These are phyloP conservation scores for Meriones psammophilus DNA, from an alignment of 2,797 vertebrate genomes.

Conservation along the genomic window DNA sequence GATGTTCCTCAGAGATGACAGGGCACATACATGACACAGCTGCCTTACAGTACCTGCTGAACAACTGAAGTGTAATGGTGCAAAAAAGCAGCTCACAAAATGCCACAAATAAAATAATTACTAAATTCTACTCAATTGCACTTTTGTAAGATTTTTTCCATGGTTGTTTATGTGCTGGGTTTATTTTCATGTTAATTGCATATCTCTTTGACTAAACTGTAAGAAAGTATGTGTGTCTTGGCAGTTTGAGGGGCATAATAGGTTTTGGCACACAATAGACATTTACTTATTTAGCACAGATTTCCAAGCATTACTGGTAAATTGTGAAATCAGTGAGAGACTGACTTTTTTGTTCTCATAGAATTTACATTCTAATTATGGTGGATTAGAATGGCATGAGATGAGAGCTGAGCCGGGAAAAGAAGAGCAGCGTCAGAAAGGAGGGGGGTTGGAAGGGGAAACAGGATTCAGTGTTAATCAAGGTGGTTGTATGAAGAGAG, in stretches of 20 bases:
- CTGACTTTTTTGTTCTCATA: neutral
- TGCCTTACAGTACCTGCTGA: neutral
- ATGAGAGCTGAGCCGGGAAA: neutral
- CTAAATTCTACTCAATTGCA: neutral
- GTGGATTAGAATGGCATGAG: neutral
- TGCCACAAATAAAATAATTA: neutral
- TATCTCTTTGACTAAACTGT: neutral
- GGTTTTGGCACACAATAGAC: neutral
- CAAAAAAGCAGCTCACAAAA: neutral
- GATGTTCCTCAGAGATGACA: neutral
- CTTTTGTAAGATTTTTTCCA: neutral
- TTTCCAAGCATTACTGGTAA: constrained; percentile 9
- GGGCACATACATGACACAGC: neutral
- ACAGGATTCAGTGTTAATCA: neutral
- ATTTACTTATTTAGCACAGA: constrained; percentile 26
- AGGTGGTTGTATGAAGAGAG: neutral
- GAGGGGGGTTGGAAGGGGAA: neutral
- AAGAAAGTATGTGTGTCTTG: neutral
- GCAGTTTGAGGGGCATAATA: neutral
- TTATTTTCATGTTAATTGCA: neutral
- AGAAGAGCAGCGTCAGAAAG: neutral
- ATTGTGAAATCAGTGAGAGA: constrained; percentile 15
- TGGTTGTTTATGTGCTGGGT: constrained; percentile 22
- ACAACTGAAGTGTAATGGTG: neutral
- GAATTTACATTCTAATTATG: constrained; percentile 21